Evolutionary conservation across 1,140 invertebrate species (phyloP).

Genomic region (Lepidostoma basale): DNA sequence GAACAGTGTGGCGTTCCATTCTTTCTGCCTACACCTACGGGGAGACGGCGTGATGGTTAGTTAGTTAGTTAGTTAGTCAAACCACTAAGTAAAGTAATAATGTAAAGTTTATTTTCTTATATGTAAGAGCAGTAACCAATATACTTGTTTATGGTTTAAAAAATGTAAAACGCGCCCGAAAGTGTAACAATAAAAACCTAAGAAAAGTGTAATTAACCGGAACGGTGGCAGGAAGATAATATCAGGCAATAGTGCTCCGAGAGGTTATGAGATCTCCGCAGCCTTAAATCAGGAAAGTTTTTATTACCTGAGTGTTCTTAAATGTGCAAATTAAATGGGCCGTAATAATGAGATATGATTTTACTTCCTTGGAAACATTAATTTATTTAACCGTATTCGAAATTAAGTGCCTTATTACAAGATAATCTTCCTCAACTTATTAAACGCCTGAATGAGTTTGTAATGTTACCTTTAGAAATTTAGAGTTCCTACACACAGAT

Average conservation of each 20-base stretch:
- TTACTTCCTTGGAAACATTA: slow-evolving; percentile 38
- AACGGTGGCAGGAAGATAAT: background rate
- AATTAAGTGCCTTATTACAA: slow-evolving; percentile 44
- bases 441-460: slow-evolving; percentile 34
- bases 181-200: too few relatives aligned
- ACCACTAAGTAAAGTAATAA: too few relatives aligned
- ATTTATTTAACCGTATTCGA: slow-evolving; percentile 44
- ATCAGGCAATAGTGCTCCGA: slow-evolving; percentile 7
- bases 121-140: too few relatives aligned
- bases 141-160: too few relatives aligned
- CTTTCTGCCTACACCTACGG: too few relatives aligned
- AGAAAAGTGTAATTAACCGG: slow-evolving; percentile 9
- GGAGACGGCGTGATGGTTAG: too few relatives aligned
- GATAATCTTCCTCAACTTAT: slow-evolving; percentile 41
- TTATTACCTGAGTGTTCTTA: slow-evolving; percentile 45
- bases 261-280: slow-evolving; percentile 22
- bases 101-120: too few relatives aligned
- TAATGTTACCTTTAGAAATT: slow-evolving; percentile 19
- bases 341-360: slow-evolving; percentile 47
- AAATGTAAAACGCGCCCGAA: too few relatives aligned
- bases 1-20: too few relatives aligned
- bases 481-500: too few relatives aligned
- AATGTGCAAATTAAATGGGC: slow-evolving; percentile 46
- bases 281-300: slow-evolving; percentile 43
- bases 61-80: too few relatives aligned